Base-by-base conservation (phyloP, 2,888 invertebrate species). In the Julus scanicus region DNA sequence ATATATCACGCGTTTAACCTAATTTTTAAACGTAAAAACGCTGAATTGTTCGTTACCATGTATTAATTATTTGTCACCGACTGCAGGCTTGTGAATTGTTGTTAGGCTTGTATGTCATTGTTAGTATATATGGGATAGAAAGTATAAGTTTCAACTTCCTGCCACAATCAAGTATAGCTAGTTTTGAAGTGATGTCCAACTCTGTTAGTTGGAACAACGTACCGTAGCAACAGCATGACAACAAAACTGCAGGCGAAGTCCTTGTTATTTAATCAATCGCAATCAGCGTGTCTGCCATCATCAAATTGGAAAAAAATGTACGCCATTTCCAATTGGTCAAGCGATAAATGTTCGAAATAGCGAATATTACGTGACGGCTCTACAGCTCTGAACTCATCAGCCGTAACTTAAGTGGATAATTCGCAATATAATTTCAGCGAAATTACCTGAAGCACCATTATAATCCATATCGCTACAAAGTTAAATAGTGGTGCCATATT, bases 211-310 rank as follows among this genome's bases (percentile, higher is more conserved):
- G 20, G 71, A 71, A 71, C 20, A 29, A 20, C n/a, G n/a, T n/a
- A n/a, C 29, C 71, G 20, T 71, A 4, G 20, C 71, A 71, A 71
- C 71, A 20, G n/a, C 71, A 29, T 71, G 71, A 71, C 71, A 71
- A 71, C 71, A 29, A n/a, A 9, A 71, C 20, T 9, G 71, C 20
- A 29, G 71, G 20, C 71, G 71, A 20, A 71, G 71, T 71, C 20
- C 71, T 11, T 29, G 71, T 9, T 71, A 71, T 71, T 71, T 71
- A 71, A 71, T 71, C 20, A 71, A 11, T 71, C 71, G 71, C 71
- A 71, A 29, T 71, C 71, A 71, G 71, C 71, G 71, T 11, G 29
- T 20, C 71, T 63, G 4, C n/a, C 20, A n/a, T 2, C 20, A 63
- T 63, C 63, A 6, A 63, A 9, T 20, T 63, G 63, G n/a, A 20